Evolutionary conservation across 35 echinoderm and acorn worm species (phyloP).

Genomic region (Chiridota heheva): DNA sequence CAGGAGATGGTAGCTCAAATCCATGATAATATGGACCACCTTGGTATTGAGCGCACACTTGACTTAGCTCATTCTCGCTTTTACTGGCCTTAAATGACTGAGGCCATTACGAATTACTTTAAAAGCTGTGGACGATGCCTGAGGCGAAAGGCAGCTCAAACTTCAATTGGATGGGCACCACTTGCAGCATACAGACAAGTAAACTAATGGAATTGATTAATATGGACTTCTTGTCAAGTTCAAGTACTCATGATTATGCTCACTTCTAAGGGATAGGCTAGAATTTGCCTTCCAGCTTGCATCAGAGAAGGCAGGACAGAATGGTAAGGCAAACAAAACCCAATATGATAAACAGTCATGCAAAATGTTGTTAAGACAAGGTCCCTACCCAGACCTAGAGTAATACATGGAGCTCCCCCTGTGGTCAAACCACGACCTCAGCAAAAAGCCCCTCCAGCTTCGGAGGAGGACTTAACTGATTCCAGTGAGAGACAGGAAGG

Average conservation of each 20-base stretch:
- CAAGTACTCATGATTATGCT: background rate
- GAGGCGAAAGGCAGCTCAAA: background rate
- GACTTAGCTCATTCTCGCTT: background rate
- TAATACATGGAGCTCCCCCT: too few species aligned
- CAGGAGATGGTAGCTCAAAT: background rate
- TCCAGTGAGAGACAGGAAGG: too few species aligned
- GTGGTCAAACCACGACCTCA: too few species aligned
- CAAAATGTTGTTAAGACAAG: background rate
- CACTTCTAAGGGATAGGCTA: background rate
- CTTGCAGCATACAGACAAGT: background rate
- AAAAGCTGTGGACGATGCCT: background rate
- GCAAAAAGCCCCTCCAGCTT: too few species aligned
- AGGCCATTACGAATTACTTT: background rate
- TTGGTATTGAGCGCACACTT: background rate
- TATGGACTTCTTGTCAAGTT: slow-evolving; percentile 28
- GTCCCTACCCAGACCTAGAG: background rate
- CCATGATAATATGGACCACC: slow-evolving; percentile 26
- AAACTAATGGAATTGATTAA: slow-evolving; percentile 1
- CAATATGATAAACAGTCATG: too few species aligned
- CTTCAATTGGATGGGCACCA: background rate
- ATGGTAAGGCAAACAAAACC: too few species aligned
- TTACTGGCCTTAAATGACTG: background rate
- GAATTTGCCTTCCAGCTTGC: background rate
- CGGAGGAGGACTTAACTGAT: too few species aligned
- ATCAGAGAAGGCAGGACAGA: too few species aligned